phyloP scores from a whole-genome alignment of 2,797 vertebrate genomes.

The Adrianichthys oophorus region DNA sequence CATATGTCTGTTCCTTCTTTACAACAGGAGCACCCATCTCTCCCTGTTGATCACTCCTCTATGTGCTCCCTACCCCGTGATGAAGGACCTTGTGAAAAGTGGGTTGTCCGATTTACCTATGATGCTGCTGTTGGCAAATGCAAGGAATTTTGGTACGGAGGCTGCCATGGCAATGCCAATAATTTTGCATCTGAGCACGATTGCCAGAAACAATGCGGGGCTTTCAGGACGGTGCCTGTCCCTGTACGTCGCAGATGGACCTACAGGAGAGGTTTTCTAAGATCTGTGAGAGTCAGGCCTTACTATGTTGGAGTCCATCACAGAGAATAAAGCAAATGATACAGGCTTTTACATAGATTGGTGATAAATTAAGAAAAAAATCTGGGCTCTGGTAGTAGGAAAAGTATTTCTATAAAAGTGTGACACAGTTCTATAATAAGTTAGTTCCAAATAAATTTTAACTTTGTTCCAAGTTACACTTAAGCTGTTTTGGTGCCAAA shows the following conservation, averaged over 20 bases:
- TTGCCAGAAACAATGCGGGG: constrained; percentile 79
- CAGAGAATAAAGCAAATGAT: constrained; percentile 7
- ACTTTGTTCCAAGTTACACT: too few species aligned
- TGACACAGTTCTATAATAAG: too few species aligned
- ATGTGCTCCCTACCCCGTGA: constrained; percentile 83
- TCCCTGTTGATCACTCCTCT: constrained; percentile 36
- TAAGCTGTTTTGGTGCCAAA: neutral
- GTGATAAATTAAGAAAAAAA: too few species aligned
- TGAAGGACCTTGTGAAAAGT: constrained; percentile 83
- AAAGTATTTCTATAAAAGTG: too few species aligned
- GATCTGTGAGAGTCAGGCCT: constrained; percentile 37
- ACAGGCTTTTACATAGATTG: constrained; percentile 9
- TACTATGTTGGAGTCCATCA: constrained; percentile 21
- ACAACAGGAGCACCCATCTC: constrained; percentile 11
- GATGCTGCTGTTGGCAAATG: constrained; percentile 77
- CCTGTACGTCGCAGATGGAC: constrained; percentile 18
- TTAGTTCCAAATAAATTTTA: too few species aligned
- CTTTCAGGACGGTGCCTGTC: constrained; percentile 17
- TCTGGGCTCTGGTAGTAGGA: too few species aligned
- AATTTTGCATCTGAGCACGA: constrained; percentile 84
- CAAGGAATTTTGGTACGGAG: constrained; percentile 90
- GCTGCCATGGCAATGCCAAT: constrained; percentile 90
- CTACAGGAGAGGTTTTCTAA: constrained; percentile 32
- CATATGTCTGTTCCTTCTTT: neutral
- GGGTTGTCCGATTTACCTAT: constrained; percentile 86